Percentiles rank a stretch among this genome's conserved stretches.
phyloP scores from a whole-genome alignment of 2,888 invertebrate species.

The Balanococcus diminutus region DNA sequence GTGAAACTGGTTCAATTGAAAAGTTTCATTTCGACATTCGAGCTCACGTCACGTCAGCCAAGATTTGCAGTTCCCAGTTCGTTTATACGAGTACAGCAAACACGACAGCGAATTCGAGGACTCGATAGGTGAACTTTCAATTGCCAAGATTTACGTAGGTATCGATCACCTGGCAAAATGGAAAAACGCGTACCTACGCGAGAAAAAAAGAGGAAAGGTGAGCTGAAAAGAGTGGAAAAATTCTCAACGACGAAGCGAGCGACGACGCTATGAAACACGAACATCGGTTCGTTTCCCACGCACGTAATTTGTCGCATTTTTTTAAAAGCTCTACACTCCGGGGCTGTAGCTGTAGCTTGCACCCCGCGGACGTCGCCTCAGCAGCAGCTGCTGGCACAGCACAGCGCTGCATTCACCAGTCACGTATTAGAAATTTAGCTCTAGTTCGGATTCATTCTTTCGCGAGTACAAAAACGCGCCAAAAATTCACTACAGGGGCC shows the following conservation, averaged over 20 bases:
- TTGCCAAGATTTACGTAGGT: neutral
- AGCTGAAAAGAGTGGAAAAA: too few relatives aligned
- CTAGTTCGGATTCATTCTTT: neutral
- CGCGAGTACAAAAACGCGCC: neutral
- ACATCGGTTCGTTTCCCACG: conserved; percentile 17
- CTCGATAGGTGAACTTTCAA: neutral
- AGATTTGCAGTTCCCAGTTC: too few relatives aligned
- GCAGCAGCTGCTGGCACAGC: neutral
- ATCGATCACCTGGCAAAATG: neutral
- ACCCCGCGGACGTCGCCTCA: too few relatives aligned
- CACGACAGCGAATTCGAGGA: neutral
- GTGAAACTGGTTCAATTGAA: neutral
- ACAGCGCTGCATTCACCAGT: too few relatives aligned
- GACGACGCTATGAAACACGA: neutral
- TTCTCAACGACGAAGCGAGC: neutral
- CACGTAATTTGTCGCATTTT: neutral
- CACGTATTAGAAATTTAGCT: neutral
- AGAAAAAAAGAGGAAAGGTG: too few relatives aligned
- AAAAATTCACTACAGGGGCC: neutral
- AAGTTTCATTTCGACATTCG: neutral
- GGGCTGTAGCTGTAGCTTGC: too few relatives aligned
- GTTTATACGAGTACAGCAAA: neutral
- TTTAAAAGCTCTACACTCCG: neutral
- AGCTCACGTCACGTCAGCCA: neutral
- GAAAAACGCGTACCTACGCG: neutral